These are phyloP conservation scores for Odontocerum albicorne DNA, from an alignment of 2,888 invertebrate genomes.

Conservation along the genomic window DNA sequence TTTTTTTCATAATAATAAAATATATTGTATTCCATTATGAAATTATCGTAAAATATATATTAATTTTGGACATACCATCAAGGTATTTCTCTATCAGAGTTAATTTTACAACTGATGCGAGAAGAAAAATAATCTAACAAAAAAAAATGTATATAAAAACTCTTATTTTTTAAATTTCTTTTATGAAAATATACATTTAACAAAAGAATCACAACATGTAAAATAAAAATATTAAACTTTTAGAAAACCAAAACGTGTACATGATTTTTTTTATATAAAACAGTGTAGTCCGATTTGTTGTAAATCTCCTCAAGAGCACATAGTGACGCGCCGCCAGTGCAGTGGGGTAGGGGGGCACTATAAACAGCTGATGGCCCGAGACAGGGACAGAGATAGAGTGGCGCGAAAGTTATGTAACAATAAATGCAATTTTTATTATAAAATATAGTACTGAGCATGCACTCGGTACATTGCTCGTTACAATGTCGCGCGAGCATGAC, in stretches of 20 bases:
- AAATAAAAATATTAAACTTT: too few species aligned
- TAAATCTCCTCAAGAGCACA: constrained; percentile 37
- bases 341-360: constrained; percentile 42
- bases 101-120: not conserved
- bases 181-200: too few species aligned
- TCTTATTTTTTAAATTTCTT: not conserved
- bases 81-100: not conserved
- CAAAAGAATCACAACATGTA: too few species aligned
- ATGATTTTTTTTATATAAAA: not conserved
- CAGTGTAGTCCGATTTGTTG: constrained; percentile 1
- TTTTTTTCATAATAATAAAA: too few species aligned
- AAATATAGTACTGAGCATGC: too few species aligned
- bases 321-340: constrained; percentile 45
- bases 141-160: not conserved
- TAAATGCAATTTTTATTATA: too few species aligned
- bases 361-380: constrained; percentile 31
- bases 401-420: constrained; percentile 4
- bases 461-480: too few species aligned
- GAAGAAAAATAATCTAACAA: not conserved
- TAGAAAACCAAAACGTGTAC: not conserved
- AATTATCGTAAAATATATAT: too few species aligned
- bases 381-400: constrained; percentile 11
- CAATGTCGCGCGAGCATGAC: too few species aligned
- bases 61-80: too few species aligned
- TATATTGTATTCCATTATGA: too few species aligned